phyloP scores from a whole-genome alignment of 2,888 invertebrate species.

The Camptogramma bilineatum region DNA sequence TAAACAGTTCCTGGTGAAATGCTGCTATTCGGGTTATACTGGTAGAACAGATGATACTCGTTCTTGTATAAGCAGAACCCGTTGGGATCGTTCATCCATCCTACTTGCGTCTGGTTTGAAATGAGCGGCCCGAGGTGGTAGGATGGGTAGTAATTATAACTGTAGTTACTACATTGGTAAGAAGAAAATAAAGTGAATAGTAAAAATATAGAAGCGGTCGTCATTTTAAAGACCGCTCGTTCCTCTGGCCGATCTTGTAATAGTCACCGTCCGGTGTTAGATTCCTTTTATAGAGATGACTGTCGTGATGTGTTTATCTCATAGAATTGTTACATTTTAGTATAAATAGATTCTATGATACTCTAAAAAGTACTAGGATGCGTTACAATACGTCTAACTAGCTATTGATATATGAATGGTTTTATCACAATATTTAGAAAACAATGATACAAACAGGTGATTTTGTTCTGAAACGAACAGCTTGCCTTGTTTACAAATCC shows the following conservation, averaged over 20 bases:
- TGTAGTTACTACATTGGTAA: slow-evolving; percentile 45
- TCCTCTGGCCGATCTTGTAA: slow-evolving; percentile 37
- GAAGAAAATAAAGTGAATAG: slow-evolving; percentile 46
- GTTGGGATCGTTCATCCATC: slow-evolving; percentile 86
- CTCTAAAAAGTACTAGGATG: background rate
- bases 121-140: slow-evolving; percentile 66
- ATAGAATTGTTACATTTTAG: slow-evolving; percentile 11
- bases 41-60: slow-evolving; percentile 81
- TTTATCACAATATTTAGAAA: background rate
- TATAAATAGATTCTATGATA: background rate
- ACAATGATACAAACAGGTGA: background rate
- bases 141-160: slow-evolving; percentile 59
- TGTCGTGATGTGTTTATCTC: slow-evolving; percentile 20
- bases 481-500: background rate
- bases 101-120: slow-evolving; percentile 41
- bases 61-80: slow-evolving; percentile 72
- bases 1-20: slow-evolving; percentile 66
- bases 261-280: slow-evolving; percentile 43
- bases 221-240: slow-evolving; percentile 39
- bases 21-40: slow-evolving; percentile 74
- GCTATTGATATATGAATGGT: background rate
- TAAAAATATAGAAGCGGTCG: slow-evolving; percentile 41
- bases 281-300: slow-evolving; percentile 33
- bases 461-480: background rate
- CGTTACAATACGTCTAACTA: background rate